Percentiles rank a stretch among this genome's conserved stretches.
Conservation (phyloP, 2,113 vertebrate species). For the Bucco capensis region DNA sequence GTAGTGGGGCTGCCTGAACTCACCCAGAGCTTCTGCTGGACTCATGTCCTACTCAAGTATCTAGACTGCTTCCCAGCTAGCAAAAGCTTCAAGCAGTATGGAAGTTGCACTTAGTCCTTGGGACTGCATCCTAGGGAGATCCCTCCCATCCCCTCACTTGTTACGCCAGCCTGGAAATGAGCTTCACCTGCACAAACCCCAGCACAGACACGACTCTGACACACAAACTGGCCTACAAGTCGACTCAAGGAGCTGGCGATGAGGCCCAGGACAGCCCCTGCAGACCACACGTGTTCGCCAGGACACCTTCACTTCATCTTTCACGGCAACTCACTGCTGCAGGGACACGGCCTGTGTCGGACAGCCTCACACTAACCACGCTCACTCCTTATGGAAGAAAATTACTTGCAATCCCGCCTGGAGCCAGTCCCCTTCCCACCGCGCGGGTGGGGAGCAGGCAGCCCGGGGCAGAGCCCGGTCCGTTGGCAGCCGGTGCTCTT, state of each 20-base stretch:
- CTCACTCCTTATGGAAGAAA: not conserved
- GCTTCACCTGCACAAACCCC: not conserved
- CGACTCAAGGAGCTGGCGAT: fast-evolving
- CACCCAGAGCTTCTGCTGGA: not conserved
- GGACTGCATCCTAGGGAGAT: not conserved
- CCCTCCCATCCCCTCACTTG: not conserved
- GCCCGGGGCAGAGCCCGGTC: too few species aligned
- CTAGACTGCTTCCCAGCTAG: not conserved
- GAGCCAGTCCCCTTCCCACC: not conserved
- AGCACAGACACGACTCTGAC: not conserved
- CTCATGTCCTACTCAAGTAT: fast-evolving
- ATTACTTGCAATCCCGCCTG: not conserved
- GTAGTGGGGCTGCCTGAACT: not conserved
- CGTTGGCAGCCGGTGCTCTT: not conserved
- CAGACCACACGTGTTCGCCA: not conserved
- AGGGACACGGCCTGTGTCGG: fast-evolving
- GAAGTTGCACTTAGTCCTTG: not conserved
- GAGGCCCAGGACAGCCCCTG: not conserved
- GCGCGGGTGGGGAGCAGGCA: too few species aligned
- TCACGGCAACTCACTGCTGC: fast-evolving
- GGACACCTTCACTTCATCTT: not conserved
- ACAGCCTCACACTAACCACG: not conserved
- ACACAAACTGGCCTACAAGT: not conserved
- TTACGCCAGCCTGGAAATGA: not conserved
- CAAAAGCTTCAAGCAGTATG: not conserved